These are phyloP conservation scores for Megaceryle maxima DNA, from an alignment of 2,113 vertebrate genomes.

Conservation along the genomic window DNA sequence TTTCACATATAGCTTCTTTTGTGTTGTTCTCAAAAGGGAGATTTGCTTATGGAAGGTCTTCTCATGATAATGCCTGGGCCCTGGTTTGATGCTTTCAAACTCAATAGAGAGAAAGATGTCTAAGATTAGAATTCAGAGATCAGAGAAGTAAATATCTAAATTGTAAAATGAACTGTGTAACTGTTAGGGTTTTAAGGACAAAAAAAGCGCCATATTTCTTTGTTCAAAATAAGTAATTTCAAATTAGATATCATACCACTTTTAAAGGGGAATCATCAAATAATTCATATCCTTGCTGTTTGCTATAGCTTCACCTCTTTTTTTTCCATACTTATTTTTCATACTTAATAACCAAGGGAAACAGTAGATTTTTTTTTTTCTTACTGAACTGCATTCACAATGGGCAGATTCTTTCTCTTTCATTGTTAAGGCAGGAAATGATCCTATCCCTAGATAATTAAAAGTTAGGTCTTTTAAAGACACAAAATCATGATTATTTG, in stretches of 20 bases:
- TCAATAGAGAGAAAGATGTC: background rate
- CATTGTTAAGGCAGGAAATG: background rate
- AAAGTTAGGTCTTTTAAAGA: background rate
- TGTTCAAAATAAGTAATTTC: background rate
- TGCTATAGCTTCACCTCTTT: background rate
- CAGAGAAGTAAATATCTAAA: background rate
- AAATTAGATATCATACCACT: background rate
- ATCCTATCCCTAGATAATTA: background rate
- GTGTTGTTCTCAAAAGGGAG: background rate
- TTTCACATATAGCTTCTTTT: background rate
- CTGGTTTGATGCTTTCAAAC: background rate
- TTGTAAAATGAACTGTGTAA: background rate
- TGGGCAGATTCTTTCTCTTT: background rate
- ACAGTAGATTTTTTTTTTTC: rapidly evolving
- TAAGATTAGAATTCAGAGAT: background rate
- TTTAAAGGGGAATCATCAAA: background rate
- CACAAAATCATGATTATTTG: background rate
- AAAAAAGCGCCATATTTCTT: background rate
- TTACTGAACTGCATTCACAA: background rate
- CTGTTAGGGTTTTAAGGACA: background rate
- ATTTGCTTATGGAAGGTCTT: background rate
- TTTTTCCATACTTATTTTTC: background rate
- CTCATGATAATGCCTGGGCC: background rate
- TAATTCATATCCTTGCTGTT: background rate
- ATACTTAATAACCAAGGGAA: background rate